Percentiles rank a stretch among this genome's conserved stretches.
Conservation (phyloP, 2,797 vertebrate species). For the Jordanella pulchra region DNA sequence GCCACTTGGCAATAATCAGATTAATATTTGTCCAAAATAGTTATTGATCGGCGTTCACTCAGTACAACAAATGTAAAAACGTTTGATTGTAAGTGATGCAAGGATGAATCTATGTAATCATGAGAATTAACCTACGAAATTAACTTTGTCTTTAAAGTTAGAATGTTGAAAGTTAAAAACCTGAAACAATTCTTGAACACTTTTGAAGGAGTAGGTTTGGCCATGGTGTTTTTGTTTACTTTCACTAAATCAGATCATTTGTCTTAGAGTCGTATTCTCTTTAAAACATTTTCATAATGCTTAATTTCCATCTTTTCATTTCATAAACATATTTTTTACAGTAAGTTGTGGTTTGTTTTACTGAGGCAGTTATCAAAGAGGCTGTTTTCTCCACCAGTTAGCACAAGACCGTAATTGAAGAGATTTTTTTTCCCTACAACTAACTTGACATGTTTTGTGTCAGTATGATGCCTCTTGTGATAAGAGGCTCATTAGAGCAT, state of each 20-base stretch:
- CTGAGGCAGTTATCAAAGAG: constrained; percentile 21
- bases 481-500: constrained; percentile 64
- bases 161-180: neutral
- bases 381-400: constrained; percentile 36
- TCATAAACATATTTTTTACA: constrained; percentile 5
- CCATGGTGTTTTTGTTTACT: neutral
- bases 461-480: constrained; percentile 55
- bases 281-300: neutral
- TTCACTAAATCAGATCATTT: neutral
- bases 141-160: neutral
- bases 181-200: neutral
- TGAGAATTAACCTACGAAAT: neutral
- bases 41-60: constrained; percentile 17
- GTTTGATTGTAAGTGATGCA: neutral
- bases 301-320: constrained; percentile 6
- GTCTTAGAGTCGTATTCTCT: neutral
- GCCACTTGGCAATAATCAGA: no score
- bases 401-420: constrained; percentile 60
- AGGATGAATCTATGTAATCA: neutral
- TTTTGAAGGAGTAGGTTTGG: neutral
- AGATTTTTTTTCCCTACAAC: constrained; percentile 36
- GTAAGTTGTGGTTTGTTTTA: constrained; percentile 11
- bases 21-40: no score
- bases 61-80: constrained; percentile 42
- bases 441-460: constrained; percentile 57